A percentile compares a stretch with the other conserved stretches of the same genome.
Evolutionary conservation across 2,888 invertebrate genomes (phyloP).

Genomic region (Ornithoptera priamus): DNA sequence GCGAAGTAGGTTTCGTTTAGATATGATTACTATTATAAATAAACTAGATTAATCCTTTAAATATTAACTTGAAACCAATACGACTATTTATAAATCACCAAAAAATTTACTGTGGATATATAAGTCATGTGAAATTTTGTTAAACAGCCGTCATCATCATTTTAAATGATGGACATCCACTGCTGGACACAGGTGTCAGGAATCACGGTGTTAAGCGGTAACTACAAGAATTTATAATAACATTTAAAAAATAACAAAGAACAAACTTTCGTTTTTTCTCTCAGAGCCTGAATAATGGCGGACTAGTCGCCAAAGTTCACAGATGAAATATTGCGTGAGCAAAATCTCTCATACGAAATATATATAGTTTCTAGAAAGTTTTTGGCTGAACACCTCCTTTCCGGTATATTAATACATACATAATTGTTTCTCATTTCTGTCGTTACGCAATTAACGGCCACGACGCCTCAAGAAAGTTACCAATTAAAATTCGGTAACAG

Average conservation of each 20-base stretch:
- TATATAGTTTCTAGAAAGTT: slow-evolving; percentile 63
- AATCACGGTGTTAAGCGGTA: too few relatives aligned
- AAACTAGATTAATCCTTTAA: too few relatives aligned
- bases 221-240: neutral
- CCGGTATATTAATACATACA: slow-evolving; percentile 69
- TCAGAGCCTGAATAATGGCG: slow-evolving; percentile 14
- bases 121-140: too few relatives aligned
- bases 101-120: too few relatives aligned
- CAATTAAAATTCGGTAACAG: slow-evolving; percentile 68
- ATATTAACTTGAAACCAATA: too few relatives aligned
- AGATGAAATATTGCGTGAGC: slow-evolving; percentile 54
- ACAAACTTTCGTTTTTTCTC: slow-evolving; percentile 20
- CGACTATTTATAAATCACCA: too few relatives aligned
- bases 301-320: slow-evolving; percentile 10
- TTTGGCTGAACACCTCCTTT: slow-evolving; percentile 53
- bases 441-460: slow-evolving; percentile 60
- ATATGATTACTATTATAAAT: too few relatives aligned
- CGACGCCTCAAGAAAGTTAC: slow-evolving; percentile 62
- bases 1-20: too few relatives aligned
- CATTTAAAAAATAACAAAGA: slow-evolving; percentile 3
- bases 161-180: too few relatives aligned
- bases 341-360: slow-evolving; percentile 49
- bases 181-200: too few relatives aligned
- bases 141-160: too few relatives aligned
- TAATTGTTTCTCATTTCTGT: slow-evolving; percentile 71